Evolutionary conservation across 2,113 vertebrate species (phyloP), one percentile per base, ranked within the genome.

Genomic region (Mirounga angustirostris): DNA sequence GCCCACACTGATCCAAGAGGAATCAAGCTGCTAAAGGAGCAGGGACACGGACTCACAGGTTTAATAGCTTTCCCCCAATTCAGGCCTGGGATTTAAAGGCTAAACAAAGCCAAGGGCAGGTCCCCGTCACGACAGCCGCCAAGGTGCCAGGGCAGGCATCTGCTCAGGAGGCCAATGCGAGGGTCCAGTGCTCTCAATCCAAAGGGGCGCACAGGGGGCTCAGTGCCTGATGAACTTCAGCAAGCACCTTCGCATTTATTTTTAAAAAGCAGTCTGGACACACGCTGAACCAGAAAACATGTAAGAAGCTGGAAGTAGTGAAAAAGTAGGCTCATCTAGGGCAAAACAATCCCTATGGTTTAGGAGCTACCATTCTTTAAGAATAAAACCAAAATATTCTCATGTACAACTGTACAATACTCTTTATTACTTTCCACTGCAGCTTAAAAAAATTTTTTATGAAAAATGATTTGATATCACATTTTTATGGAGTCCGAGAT

Each of bases 401-500:
- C 74, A 33, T 89, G 92, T 95, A 95, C 84, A 95, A 83, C 76
- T 92, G 36, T 94, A 95, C 36, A 96, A 71, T 94, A 96, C 71
- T 94, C 81, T 92, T 91, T 97, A 97, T 94, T 98, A 92, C 92
- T 96, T 98, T 88, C 83, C 96, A 97, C 40, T 97, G 76, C 91
- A 95, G 89, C 67, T 96, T 97, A 89, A 95, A 98, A 92, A 87
- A 63, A 11, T 18, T 88, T 95, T 95, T 97, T 94, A 98, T 56
- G 78, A 97, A 97, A 97, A 61, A 96, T 63, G 71, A 65, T 83
- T 96, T 65, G 52, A 86, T 96, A 84, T 85, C 98, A 90, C 73
- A 71, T 98, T 98, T 98, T 98, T 87, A 95, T 97, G 95, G 50
- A 92, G 93, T 98, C 54, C 89, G 93, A 97, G 80, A 94, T 90